phyloP scores from a whole-genome alignment of 2,888 invertebrate genomes.

The Dicyrtomina minuta region DNA sequence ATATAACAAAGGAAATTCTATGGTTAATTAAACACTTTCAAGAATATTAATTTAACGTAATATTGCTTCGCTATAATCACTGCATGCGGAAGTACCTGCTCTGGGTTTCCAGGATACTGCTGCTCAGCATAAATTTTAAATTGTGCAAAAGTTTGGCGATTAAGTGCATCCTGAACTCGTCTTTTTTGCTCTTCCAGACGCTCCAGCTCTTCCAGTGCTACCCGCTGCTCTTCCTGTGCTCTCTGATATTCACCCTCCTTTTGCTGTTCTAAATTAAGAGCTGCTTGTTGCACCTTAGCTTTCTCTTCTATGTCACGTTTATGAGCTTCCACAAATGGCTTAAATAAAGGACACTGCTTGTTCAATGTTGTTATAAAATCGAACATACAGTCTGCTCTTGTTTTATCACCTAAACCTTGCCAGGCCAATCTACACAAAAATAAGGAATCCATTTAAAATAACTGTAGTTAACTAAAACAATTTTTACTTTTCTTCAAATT shows the following conservation, averaged over 20 bases:
- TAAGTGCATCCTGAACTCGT: constrained; percentile 87
- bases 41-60: no score
- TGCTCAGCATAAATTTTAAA: constrained; percentile 91
- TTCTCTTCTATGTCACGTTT: constrained; percentile 82
- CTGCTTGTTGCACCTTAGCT: constrained; percentile 60
- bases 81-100: no score
- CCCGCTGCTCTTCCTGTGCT: constrained; percentile 67
- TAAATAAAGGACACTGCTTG: constrained; percentile 83
- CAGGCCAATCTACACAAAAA: constrained; percentile 72
- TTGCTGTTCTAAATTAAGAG: constrained; percentile 59
- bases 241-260: constrained; percentile 62
- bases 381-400: constrained; percentile 83
- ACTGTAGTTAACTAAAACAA: background rate
- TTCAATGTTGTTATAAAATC: constrained; percentile 88
- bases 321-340: constrained; percentile 87
- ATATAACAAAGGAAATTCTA: background rate
- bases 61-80: no score
- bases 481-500: background rate
- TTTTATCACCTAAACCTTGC: constrained; percentile 85
- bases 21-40: background rate
- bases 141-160: constrained; percentile 88
- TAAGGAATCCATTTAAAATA: no score
- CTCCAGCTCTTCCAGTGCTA: constrained; percentile 65
- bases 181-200: constrained; percentile 61
- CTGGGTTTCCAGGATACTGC: constrained; percentile 68